Conservation (phyloP, 2,113 vertebrate species). For the Anguilla japonica region DNA sequence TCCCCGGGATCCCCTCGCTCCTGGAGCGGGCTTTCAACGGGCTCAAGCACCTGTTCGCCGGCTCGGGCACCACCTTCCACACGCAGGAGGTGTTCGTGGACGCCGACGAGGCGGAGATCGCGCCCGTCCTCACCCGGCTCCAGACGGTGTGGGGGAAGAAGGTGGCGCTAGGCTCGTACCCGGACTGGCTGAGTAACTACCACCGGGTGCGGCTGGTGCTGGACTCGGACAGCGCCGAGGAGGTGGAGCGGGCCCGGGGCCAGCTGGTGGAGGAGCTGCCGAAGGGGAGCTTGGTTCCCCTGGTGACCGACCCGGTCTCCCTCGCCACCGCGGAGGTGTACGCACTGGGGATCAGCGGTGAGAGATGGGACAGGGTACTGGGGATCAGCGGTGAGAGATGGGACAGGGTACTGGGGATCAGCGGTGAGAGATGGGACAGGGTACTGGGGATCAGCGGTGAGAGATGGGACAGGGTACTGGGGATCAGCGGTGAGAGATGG, state of each 20-base stretch:
- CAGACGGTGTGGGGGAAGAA: slow-evolving; percentile 67
- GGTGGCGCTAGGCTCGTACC: slow-evolving; percentile 87
- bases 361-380: slow-evolving; percentile 25
- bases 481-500: no score
- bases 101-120: slow-evolving; percentile 73
- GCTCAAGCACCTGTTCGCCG: slow-evolving; percentile 78
- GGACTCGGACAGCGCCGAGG: slow-evolving; percentile 77
- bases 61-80: slow-evolving; percentile 74
- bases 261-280: slow-evolving; percentile 79
- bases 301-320: slow-evolving; percentile 70
- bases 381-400: background rate
- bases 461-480: no score
- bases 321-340: slow-evolving; percentile 79
- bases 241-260: slow-evolving; percentile 71
- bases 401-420: background rate
- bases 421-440: background rate
- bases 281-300: slow-evolving; percentile 66
- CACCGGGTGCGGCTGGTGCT: slow-evolving; percentile 85
- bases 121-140: slow-evolving; percentile 68
- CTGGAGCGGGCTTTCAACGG: slow-evolving; percentile 79
- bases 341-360: slow-evolving; percentile 78
- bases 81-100: slow-evolving; percentile 78
- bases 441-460: no score
- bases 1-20: slow-evolving; percentile 87
- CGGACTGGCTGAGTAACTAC: slow-evolving; percentile 91